Percentiles rank a stretch among this genome's conserved stretches.
These are phyloP conservation scores for Chirona hameri DNA, from an alignment of 2,888 invertebrate genomes.

Conservation along the genomic window DNA sequence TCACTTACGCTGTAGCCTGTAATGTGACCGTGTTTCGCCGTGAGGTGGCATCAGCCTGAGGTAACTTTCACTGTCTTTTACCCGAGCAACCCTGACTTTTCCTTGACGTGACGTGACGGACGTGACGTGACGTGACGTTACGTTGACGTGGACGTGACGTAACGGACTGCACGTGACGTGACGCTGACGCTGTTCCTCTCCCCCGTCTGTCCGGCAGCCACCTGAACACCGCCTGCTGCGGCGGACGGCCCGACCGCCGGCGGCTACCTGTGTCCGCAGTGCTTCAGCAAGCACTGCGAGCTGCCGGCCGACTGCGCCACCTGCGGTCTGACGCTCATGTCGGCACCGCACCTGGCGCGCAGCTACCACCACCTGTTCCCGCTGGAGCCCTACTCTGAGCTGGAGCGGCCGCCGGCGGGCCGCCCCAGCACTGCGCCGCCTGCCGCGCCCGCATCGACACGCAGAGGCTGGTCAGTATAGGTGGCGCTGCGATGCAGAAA, in stretches of 20 bases:
- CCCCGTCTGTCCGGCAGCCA: not conserved
- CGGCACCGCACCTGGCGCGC: constrained; percentile 95
- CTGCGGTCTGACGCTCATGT: constrained; percentile 92
- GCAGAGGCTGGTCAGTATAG: not conserved
- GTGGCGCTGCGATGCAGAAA: not conserved
- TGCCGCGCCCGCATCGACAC: not conserved
- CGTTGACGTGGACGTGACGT: too few species aligned
- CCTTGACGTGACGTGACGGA: too few species aligned
- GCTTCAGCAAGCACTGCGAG: constrained; percentile 95
- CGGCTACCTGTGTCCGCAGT: constrained; percentile 57
- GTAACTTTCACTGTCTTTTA: too few species aligned
- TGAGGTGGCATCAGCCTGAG: not conserved
- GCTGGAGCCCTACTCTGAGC: constrained; percentile 76
- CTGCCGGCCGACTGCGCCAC: constrained; percentile 94
- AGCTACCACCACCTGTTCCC: constrained; percentile 98
- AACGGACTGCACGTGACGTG: too few species aligned
- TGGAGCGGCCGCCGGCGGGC: constrained; percentile 51
- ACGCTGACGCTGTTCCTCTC: too few species aligned
- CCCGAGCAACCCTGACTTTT: too few species aligned
- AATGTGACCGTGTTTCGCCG: not conserved
- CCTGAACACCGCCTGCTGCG: not conserved
- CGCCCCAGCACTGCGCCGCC: not conserved
- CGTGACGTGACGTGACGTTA: too few species aligned
- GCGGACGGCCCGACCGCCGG: not conserved
- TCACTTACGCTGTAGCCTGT: not conserved